A percentile compares a stretch with the other conserved stretches of the same genome.
These are phyloP conservation scores for Prunella strophiata DNA, from an alignment of 2,797 vertebrate species.

Conservation along the genomic window DNA sequence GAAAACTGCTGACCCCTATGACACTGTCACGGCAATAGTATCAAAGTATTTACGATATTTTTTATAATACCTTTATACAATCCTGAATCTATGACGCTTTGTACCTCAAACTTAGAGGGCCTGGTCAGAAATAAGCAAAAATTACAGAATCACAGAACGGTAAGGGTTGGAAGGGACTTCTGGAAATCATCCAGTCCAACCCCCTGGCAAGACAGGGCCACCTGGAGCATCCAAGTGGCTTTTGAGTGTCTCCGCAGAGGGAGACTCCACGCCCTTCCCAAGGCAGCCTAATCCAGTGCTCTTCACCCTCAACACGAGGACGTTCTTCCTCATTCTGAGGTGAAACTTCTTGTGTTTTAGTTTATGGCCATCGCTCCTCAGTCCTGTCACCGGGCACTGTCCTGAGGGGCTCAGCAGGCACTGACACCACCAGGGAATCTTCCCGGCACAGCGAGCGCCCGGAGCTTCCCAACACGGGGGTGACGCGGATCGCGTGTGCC, in stretches of 20 bases:
- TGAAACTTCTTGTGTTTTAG: neutral
- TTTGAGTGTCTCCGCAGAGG: neutral
- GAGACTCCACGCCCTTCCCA: neutral
- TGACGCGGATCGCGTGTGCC: no score
- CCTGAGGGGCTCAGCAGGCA: neutral
- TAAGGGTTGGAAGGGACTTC: no score
- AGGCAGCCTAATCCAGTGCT: neutral
- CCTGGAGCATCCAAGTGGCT: no score
- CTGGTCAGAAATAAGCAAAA: neutral
- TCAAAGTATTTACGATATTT: neutral
- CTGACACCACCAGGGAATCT: no score
- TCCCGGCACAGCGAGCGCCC: neutral
- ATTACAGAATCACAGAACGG: neutral
- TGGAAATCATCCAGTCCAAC: neutral
- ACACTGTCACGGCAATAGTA: rapidly evolving
- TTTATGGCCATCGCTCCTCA: neutral
- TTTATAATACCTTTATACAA: neutral
- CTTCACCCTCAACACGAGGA: neutral
- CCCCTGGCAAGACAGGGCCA: neutral
- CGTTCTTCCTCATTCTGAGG: neutral
- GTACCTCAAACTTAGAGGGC: neutral
- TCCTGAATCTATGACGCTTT: neutral
- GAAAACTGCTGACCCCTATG: neutral
- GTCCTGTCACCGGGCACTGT: no score
- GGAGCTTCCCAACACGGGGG: neutral